Base-by-base conservation (phyloP, 2,888 invertebrate species). In the Ctena decussata region DNA sequence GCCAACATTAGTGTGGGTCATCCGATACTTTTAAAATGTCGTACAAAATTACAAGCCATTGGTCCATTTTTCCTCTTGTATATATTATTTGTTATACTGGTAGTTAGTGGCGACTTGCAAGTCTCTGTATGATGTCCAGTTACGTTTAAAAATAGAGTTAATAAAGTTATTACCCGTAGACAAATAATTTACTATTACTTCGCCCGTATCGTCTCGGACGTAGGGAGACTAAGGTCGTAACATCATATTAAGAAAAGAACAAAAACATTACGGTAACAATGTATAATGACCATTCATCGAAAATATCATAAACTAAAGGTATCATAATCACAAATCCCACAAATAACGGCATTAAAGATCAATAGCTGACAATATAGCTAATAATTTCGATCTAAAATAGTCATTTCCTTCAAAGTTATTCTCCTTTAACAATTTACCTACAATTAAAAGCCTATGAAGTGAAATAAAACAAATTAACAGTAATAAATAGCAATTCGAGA, bases 401-500 rank as follows among this genome's bases (percentile, higher is more conserved):
- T 65, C 65, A 65, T 65, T 65, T 35, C 30, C 24, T 65, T 65
- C 65, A 65, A 65, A 65, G 65, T 65, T 65, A 65, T 65, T 35
- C 35, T 32, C 65, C 30, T 65, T 65, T 65, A 65, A 65, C 65
- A 65, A 65, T 65, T 65, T 65, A 65, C 65, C 65, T 65, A 65
- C 65, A 65, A 65, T 65, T 65, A 65, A 65, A 65, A 65, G 35
- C 27, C 35, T 24, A 65, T 65, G 35, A 65, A 65, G 21, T 35
- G 35, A 65, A 65, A 65, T 65, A 65, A 65, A 65, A 65, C 65
- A 65, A 65, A 65, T 65, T 65, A 65, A 65, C 35, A 35, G 65
- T 18, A 65, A 65, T 65, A 65, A 65, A 65, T 30, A 21, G 65
- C 35, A 2, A 35, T 11, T 21, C 5, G 32, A 65, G 65, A 65